Base-by-base conservation (phyloP, 2,888 invertebrate genomes). In the Lasioglossum leucozonium region DNA sequence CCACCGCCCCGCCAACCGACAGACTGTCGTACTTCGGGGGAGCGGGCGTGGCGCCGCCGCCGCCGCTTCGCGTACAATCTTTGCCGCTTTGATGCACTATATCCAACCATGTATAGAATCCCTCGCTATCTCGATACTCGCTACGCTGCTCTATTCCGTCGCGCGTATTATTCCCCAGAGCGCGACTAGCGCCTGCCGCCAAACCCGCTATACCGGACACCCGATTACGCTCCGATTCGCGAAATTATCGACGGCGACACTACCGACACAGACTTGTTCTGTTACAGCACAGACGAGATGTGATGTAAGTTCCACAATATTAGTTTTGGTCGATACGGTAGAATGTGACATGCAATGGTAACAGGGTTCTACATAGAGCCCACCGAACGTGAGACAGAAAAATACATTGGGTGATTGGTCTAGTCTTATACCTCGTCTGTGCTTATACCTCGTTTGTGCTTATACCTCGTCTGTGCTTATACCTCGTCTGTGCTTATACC, bases 31-130 rank as follows among this genome's bases (percentile, higher is more conserved):
- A 55, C 58, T 89, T 90, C 91, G 94, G 85, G 91, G 93, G 93
- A 67, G 93, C 93, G 94, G 94, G 94, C 93, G 94, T 93, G 93
- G 94, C 93, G 93, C 91, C 91, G 84, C 34, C 34, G 34, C 34
- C 34, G 34, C 34, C 34, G 1, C 91, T 87, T 79, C 77, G 85
- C 89, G 87, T 87, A 81, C 86, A 89, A 90, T 88, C 85, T 90
- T 88, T 87, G 79, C 73, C 81, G 77, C 82, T 88, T 89, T 85
- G 79, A 84, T 81, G 77, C 44, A 69, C 58, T 72, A 47, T 72
- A 77, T 79, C 62, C 81, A 55, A 55, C 51, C 44, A 18, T 47
- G 6, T 55, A 55, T 55, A 55, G 34, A 2, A 34, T n/a, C 6
- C 16, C 62, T 26, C 58, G 58, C 3, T 82, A 79, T 44, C n/a